Evolutionary conservation across 2,797 vertebrate genomes (phyloP), one percentile per base, ranked within the genome.

Genomic region (Loris lydekkerianus): DNA sequence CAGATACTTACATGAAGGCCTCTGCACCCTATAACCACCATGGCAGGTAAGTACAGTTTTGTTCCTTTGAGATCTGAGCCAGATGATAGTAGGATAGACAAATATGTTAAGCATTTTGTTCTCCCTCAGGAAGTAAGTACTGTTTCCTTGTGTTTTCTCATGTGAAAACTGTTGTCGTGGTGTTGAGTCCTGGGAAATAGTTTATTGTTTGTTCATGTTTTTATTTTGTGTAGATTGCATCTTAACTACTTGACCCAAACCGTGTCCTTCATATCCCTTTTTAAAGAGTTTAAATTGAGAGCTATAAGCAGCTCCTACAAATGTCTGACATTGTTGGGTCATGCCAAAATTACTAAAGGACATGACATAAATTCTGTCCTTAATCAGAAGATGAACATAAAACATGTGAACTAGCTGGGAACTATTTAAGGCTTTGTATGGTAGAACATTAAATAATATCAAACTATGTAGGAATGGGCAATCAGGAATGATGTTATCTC

Each of bases 21-120:
- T 97, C 98, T 72, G 97, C 98, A 53, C 98, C 98, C 86, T 99
- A 99, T 95, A 98, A 98, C 97, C 98, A 98, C 93, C 98, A 98
- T 96, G 98, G 98, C 98, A 98, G 98, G 98, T 98, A 97, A 98
- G 98, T 61, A 63, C 58, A n/a, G 0, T 37, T 87, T 89, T 73
- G 23, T 92, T 91, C 15, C 60, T 72, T 78, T 86, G 6, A 46
- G 23, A 61, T 78, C 37, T 88, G 73, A 92, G 18, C 92, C 82
- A 70, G 70, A 14, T 17, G 13, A 14, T 6, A 20, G 13, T 34
- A 69, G 37, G 60, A 58, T 76, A 37, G n/a, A 63, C 13, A 58
- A 60, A 40, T 34, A 37, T 73, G 58, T 46, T 31, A 78, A 73
- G 43, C 58, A 49, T 70, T 89, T 56, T 78, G 20, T 92, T 76